phyloP scores from a whole-genome alignment of 2,888 invertebrate species.

The Noctua janthe region DNA sequence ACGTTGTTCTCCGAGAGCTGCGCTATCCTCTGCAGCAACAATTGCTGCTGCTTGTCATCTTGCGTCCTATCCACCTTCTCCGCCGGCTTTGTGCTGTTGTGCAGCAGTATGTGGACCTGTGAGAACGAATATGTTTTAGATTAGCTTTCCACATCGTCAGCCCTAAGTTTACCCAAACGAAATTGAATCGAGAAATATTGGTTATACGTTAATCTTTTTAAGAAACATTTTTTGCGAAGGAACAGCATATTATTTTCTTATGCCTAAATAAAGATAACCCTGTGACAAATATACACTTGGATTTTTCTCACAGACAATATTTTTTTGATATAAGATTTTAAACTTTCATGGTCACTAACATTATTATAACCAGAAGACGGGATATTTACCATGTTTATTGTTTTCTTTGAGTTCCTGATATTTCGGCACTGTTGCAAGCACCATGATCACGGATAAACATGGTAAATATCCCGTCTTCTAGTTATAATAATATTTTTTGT shows the following conservation, averaged over 20 bases:
- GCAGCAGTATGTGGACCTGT: constrained; percentile 83
- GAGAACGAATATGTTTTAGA: not conserved
- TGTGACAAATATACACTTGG: not conserved
- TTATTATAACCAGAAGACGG: too few relatives aligned
- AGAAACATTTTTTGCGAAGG: not conserved
- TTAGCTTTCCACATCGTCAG: not conserved
- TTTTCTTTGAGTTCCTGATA: too few relatives aligned
- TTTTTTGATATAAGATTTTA: not conserved
- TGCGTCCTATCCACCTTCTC: constrained; percentile 81
- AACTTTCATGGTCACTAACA: too few relatives aligned
- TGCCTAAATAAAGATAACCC: not conserved
- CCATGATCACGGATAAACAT: too few relatives aligned
- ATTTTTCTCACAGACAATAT: not conserved
- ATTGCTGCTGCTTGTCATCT: constrained; percentile 87
- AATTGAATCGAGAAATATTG: not conserved
- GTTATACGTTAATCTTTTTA: not conserved
- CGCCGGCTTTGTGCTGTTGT: constrained; percentile 78
- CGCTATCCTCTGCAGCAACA: constrained; percentile 85
- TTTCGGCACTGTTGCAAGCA: too few relatives aligned
- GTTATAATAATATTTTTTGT: not conserved
- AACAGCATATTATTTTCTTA: not conserved
- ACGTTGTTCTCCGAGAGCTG: constrained; percentile 89
- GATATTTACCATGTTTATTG: too few relatives aligned
- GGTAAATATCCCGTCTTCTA: too few relatives aligned
- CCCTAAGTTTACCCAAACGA: not conserved